A percentile compares a stretch with the other conserved stretches of the same genome.
Evolutionary conservation across 1,140 invertebrate species (phyloP).

Genomic region (Nephila pilipes): DNA sequence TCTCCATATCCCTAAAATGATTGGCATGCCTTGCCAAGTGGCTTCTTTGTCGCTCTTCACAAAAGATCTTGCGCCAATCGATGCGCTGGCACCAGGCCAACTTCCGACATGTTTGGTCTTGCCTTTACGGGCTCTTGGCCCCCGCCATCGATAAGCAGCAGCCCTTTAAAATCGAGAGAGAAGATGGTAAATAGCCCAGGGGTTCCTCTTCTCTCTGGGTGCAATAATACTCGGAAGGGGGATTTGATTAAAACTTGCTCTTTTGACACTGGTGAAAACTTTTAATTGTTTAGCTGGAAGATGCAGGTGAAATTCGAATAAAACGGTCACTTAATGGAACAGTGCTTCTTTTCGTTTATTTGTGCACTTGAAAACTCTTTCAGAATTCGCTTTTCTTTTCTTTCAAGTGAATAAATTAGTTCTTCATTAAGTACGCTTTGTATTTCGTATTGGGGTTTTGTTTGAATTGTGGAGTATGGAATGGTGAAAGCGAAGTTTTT

Average conservation of each 20-base stretch:
- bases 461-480: too few relatives aligned
- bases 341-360: neutral
- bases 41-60: constrained; percentile 60
- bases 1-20: constrained; percentile 47
- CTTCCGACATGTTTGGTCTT: constrained; percentile 54
- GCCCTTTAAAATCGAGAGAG: constrained; percentile 11
- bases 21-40: constrained; percentile 48
- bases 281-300: neutral
- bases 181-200: constrained; percentile 20
- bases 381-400: too few relatives aligned
- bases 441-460: too few relatives aligned
- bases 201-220: neutral
- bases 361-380: too few relatives aligned
- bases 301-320: neutral
- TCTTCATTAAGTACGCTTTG: too few relatives aligned
- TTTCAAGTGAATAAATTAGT: too few relatives aligned
- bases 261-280: neutral
- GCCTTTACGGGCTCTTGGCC: neutral
- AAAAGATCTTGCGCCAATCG: constrained; percentile 17
- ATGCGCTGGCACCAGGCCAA: constrained; percentile 56
- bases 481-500: too few relatives aligned
- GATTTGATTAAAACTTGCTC: neutral
- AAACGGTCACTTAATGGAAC: neutral
- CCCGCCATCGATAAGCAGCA: neutral
- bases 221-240: neutral